phyloP scores from a whole-genome alignment of 2,888 invertebrate genomes.

The Drepana falcataria region DNA sequence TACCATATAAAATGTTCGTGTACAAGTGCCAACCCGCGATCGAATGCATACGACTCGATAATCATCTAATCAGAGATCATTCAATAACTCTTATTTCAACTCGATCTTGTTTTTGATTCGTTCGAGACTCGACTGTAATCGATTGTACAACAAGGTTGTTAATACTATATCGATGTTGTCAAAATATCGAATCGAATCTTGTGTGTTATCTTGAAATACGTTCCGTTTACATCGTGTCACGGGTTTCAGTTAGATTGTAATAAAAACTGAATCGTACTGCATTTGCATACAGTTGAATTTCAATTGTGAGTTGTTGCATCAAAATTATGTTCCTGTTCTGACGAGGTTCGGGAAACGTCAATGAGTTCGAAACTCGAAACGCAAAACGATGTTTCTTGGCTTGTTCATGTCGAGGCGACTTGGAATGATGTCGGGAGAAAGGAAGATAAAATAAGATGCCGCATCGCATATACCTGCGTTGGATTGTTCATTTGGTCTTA shows the following conservation, averaged over 20 bases:
- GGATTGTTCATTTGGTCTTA: conserved; percentile 17
- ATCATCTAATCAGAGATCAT: conserved; percentile 77
- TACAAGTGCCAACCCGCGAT: conserved; percentile 48
- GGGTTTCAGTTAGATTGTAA: conserved; percentile 27
- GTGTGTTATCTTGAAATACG: conserved; percentile 59
- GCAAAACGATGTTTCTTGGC: conserved; percentile 49
- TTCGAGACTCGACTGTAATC: conserved; percentile 35
- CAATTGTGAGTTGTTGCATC: conserved; percentile 15
- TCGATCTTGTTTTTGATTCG: conserved; percentile 33
- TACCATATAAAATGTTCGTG: conserved; percentile 71
- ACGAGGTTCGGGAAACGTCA: conserved; percentile 45
- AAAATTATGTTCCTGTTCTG: conserved; percentile 35
- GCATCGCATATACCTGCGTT: conserved; percentile 29
- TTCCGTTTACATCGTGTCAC: conserved; percentile 48
- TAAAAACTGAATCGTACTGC: conserved; percentile 40
- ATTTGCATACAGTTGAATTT: conserved; percentile 29
- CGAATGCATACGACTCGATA: conserved; percentile 66
- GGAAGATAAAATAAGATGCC: conserved; percentile 34
- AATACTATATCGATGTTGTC: conserved; percentile 31
- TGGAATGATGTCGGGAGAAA: conserved; percentile 49
- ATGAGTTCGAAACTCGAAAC: conserved; percentile 62
- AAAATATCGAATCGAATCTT: conserved; percentile 56
- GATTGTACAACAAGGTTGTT: conserved; percentile 35
- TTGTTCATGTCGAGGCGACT: conserved; percentile 42
- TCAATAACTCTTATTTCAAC: conserved; percentile 70